Conservation (phyloP, 2,113 vertebrate species). For the Ia io region DNA sequence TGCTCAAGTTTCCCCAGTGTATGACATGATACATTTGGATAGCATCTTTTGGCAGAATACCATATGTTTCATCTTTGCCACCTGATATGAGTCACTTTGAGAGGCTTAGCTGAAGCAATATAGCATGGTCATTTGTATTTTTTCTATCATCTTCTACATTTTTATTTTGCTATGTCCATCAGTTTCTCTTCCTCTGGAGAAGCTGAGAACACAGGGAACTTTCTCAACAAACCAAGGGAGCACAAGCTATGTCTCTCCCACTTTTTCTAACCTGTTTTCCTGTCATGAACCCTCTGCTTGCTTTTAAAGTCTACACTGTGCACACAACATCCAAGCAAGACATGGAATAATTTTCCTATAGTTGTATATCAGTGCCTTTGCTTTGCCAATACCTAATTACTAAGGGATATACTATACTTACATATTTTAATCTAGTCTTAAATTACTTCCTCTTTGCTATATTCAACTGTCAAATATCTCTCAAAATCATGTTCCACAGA, state of each 20-base stretch:
- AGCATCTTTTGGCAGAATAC: background rate
- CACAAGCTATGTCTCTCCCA: background rate
- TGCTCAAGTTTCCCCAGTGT: background rate
- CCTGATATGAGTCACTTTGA: background rate
- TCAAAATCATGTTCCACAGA: background rate
- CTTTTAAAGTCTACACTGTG: background rate
- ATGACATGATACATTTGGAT: background rate
- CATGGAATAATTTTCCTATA: background rate
- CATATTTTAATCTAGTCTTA: background rate
- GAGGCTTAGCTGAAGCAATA: background rate
- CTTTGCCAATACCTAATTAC: background rate
- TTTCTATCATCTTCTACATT: background rate
- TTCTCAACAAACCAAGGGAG: background rate
- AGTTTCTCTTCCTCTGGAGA: background rate
- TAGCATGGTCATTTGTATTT: background rate
- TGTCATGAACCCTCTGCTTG: background rate
- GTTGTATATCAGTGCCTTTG: background rate
- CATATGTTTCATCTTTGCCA: background rate
- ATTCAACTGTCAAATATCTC: background rate
- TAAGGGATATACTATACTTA: background rate
- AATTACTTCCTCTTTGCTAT: background rate
- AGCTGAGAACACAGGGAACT: background rate
- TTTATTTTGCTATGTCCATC: background rate
- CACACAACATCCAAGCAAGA: background rate
- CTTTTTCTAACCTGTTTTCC: background rate